Evolutionary conservation across 1,140 invertebrate genomes (phyloP).

Genomic region (Gonioctena quinquepunctata): DNA sequence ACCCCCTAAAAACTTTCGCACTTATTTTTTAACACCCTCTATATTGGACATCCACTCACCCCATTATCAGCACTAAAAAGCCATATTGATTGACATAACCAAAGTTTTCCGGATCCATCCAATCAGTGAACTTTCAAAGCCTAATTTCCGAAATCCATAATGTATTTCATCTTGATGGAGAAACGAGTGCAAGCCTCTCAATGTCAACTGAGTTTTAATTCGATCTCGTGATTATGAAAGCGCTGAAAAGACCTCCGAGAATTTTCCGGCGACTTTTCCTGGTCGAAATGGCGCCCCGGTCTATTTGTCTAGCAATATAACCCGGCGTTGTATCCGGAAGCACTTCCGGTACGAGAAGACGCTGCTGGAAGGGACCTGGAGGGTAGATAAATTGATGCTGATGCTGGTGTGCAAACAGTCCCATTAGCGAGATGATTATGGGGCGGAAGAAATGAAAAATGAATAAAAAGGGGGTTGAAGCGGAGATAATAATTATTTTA

Average conservation of each 20-base stretch:
- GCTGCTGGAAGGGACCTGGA: background rate
- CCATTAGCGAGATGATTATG: background rate
- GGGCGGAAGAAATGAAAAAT: background rate
- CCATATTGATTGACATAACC: too few relatives aligned
- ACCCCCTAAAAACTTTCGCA: too few relatives aligned
- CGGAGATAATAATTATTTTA: too few relatives aligned
- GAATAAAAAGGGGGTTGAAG: background rate
- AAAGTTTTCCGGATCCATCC: too few relatives aligned
- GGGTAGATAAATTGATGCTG: background rate
- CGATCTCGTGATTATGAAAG: background rate
- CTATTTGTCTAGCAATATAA: constrained; percentile 11
- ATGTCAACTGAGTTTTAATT: background rate
- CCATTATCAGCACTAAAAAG: too few relatives aligned
- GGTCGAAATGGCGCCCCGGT: background rate
- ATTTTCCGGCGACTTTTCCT: background rate
- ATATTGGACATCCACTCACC: too few relatives aligned
- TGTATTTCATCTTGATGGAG: too few relatives aligned
- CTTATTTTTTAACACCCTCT: too few relatives aligned
- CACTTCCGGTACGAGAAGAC: constrained; percentile 3
- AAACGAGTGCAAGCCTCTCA: too few relatives aligned
- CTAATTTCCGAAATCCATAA: too few relatives aligned
- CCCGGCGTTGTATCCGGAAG: background rate
- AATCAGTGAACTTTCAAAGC: too few relatives aligned
- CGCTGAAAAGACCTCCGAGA: background rate
- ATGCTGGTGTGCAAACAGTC: background rate